Evolutionary conservation across 1,140 invertebrate species (phyloP), one percentile per base, ranked within the genome.

Genomic region (Aphis gossypii): DNA sequence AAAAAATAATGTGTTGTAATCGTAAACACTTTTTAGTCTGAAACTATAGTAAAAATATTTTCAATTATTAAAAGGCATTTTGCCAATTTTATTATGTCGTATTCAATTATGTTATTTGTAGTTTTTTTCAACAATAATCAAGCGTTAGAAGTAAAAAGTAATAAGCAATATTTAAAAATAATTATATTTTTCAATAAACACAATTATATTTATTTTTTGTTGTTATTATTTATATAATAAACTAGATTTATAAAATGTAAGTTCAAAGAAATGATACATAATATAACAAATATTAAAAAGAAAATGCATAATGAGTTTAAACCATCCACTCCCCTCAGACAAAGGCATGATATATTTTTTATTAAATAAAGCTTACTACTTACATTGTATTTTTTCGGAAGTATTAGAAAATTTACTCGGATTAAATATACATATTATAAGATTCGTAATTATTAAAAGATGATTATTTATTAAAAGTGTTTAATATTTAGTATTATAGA

Each of bases 61-160:
- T 21, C 46, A 41, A 88, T 88, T 48, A 48, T 88, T 48, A 51
- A 88, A 88, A 35, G 86, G 86, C 23, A 35, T 88, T 88, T 48
- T 46, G 46, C 86, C 86, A 88, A 88, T 41, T 48, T 48, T n/a
- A 35, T 35, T 4, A 41, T 14, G 46, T 88, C 46, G 14, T 20
- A n/a, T 88, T 48, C 86, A 88, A 88, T 88, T 88, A 48, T 18
- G n/a, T 35, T 21, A 48, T 88, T 88, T n/a, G 20, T 35, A 51
- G 35, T 51, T n/a, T 88, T 88, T 88, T 86, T 46, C 2, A 84
- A 84, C 7, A 83, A 38, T 6, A 38, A 38, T 83, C 20, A 83
- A 83, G 21, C 35, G 20, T 76, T 83, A 83, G 7, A 83, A 18
- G 76, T 82, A 83, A 38, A 38, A 83, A 23, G 35, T 38, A 83